phyloP scores from a whole-genome alignment of 2,888 invertebrate genomes.

The Imbricaverruca yamaguchii region DNA sequence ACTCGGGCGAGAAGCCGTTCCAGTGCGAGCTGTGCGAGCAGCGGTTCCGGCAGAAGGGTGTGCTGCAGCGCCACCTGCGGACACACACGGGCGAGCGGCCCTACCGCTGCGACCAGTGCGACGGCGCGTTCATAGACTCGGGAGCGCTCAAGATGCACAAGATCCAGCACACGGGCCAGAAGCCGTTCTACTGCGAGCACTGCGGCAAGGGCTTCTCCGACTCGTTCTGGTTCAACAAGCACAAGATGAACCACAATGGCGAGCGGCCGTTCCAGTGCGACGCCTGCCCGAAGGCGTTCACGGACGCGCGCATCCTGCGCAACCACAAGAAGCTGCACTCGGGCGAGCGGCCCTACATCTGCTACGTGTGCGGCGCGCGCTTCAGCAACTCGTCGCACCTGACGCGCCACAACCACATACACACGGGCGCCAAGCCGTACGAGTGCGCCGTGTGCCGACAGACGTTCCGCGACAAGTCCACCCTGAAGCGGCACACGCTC shows the following conservation, averaged over 20 bases:
- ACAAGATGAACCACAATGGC: neutral
- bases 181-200: conserved; percentile 12
- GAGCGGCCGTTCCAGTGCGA: conserved; percentile 11
- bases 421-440: neutral
- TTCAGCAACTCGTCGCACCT: conserved; percentile 12
- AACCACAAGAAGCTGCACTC: conserved; percentile 12
- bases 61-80: neutral
- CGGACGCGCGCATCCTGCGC: conserved; percentile 3
- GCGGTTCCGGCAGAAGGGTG: conserved; percentile 13
- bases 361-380: conserved; percentile 6
- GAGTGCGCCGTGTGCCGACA: neutral
- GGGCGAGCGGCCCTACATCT: conserved; percentile 2
- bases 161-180: conserved; percentile 11
- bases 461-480: conserved; percentile 9
- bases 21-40: neutral
- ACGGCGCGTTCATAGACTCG: neutral
- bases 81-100: conserved; percentile 16
- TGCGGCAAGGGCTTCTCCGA: conserved; percentile 16
- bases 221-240: conserved; percentile 13
- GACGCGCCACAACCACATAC: conserved; percentile 6
- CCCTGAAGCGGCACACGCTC: neutral
- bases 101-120: conserved; percentile 7
- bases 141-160: conserved; percentile 5
- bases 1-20: conserved; percentile 12
- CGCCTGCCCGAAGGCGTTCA: conserved; percentile 9